Base-by-base conservation (phyloP, 2,888 invertebrate genomes). In the Acanthosoma haemorrhoidale region DNA sequence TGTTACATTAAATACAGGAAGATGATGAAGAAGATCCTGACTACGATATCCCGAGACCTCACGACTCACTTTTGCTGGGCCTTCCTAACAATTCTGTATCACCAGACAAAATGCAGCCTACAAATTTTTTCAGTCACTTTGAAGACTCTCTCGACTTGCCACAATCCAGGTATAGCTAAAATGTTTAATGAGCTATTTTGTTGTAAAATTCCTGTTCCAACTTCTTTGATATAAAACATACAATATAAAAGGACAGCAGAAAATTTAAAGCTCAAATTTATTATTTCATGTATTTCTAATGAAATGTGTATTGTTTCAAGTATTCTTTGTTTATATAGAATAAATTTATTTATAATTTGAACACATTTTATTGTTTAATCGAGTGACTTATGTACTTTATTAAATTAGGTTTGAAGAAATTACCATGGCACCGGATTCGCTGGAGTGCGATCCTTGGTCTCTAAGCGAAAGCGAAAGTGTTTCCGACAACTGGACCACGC, bases 31-130 rank as follows among this genome's bases (percentile, higher is more conserved):
- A 71, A 43, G 82, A 82, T 67, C 82, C 82, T 2, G 82, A 82
- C 74, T 83, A 82, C 72, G 82, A 83, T 73, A 77, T 83, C 51
- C 83, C 82, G 16, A 79, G 82, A 72, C 80, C 82, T 1, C 82
- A 82, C 73, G 77, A 78, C 64, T 79, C 80, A 11, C 75, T 78
- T n/a, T 51, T 73, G 8, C 58, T 68, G 9, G 63, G 69, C 8
- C 64, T 58, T 31, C 60, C 29, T 13, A 67, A 60, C 18, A 34
- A 67, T 13, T 29, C 16, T 31, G 21, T 41, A 39, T 51, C 70
- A 9, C 34, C 68, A 16, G 72, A 71, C 51, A 60, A 66, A 11
- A 51, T 71, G 18, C 70, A 69, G 11, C 63, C 71, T 8, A 72
- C 72, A 21, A 57, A 75, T 34, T 74, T 74, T 69, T 70, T 74